phyloP scores from a whole-genome alignment of 2,797 vertebrate species.

The Telmatherina bonti region DNA sequence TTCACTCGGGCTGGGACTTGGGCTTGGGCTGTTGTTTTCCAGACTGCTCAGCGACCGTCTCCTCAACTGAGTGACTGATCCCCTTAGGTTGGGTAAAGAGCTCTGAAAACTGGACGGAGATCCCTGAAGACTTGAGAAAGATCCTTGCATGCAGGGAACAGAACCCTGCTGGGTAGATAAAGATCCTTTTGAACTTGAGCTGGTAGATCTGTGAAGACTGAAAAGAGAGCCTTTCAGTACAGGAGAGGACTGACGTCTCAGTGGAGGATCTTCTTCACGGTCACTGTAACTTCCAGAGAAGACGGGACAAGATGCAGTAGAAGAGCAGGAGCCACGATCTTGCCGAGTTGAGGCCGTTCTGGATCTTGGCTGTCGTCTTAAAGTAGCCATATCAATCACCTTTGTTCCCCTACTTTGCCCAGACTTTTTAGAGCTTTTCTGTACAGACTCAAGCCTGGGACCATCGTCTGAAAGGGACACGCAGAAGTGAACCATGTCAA shows the following conservation, averaged over 20 bases:
- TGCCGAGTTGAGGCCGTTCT: constrained; percentile 65
- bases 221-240: constrained; percentile 70
- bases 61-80: constrained; percentile 60
- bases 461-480: constrained; percentile 71
- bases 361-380: constrained; percentile 59
- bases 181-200: constrained; percentile 51
- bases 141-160: constrained; percentile 57
- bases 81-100: constrained; percentile 66
- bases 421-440: constrained; percentile 56
- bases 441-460: constrained; percentile 72
- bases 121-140: constrained; percentile 59
- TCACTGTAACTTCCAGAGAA: constrained; percentile 79
- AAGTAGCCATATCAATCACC: constrained; percentile 59
- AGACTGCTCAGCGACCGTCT: constrained; percentile 64
- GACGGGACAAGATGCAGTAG: constrained; percentile 79
- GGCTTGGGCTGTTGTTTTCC: constrained; percentile 48
- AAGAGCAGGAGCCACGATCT: constrained; percentile 79
- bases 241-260: constrained; percentile 75
- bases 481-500: constrained; percentile 83
- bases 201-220: constrained; percentile 55
- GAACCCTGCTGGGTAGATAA: constrained; percentile 57
- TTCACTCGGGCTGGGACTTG: constrained; percentile 55
- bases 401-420: constrained; percentile 29
- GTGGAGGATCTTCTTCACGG: constrained; percentile 67
- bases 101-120: constrained; percentile 57